Conservation (phyloP, 2,797 vertebrate species). For the Melanotaenia boesemani region DNA sequence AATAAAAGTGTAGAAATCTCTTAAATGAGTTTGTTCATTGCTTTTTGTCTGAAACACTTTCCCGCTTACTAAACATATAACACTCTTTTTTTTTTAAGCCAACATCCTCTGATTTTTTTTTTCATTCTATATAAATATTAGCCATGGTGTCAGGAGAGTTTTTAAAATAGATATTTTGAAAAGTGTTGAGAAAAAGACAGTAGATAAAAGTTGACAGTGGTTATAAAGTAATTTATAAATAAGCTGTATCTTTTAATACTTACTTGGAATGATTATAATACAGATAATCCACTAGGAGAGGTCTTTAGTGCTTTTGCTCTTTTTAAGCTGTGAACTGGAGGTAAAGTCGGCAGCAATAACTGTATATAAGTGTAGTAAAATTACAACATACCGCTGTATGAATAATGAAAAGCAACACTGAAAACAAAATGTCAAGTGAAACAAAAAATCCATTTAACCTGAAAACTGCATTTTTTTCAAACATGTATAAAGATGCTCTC, state of each 20-base stretch:
- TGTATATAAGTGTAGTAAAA: background rate
- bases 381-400: background rate
- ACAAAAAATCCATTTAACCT: background rate
- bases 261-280: too few relatives aligned
- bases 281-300: too few relatives aligned
- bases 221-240: background rate
- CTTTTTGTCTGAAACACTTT: background rate
- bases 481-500: background rate
- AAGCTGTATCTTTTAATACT: background rate
- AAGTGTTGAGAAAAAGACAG: conserved; percentile 11
- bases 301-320: background rate
- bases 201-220: background rate
- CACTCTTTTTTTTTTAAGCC: conserved; percentile 5
- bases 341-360: background rate
- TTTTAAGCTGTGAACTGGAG: background rate
- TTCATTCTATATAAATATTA: conserved; percentile 29
- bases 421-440: background rate
- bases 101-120: conserved; percentile 22
- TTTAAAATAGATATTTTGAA: conserved; percentile 10
- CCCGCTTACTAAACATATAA: background rate
- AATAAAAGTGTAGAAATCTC: conserved; percentile 16
- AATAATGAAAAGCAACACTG: background rate
- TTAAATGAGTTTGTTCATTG: background rate
- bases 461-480: too few relatives aligned
- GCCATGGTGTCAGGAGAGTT: conserved; percentile 34